phyloP scores from a whole-genome alignment of 2,113 vertebrate species.

The Datnioides undecimradiatus region DNA sequence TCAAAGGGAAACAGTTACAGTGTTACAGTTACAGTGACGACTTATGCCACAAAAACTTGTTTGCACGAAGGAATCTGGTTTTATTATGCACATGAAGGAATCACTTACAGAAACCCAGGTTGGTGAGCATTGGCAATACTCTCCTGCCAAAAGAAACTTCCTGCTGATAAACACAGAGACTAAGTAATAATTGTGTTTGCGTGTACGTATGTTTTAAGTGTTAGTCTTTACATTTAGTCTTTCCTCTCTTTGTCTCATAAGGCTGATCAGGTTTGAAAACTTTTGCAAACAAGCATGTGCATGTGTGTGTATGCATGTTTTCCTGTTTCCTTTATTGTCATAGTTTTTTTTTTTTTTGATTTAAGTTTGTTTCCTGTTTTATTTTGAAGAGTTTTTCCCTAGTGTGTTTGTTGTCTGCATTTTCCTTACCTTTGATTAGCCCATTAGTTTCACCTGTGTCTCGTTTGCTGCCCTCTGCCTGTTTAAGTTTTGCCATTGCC shows the following conservation, averaged over 20 bases:
- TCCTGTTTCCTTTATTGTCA: too few relatives aligned
- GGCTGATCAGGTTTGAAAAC: background rate
- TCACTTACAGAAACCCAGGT: constrained; percentile 44
- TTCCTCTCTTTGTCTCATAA: background rate
- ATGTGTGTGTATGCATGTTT: background rate
- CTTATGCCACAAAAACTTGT: background rate
- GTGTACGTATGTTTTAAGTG: background rate
- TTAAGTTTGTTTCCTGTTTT: too few relatives aligned
- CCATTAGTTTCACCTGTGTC: too few relatives aligned
- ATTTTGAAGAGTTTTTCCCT: too few relatives aligned
- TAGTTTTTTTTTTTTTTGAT: too few relatives aligned
- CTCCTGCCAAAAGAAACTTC: background rate
- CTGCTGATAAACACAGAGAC: constrained; percentile 5
- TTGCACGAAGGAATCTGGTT: constrained; percentile 8
- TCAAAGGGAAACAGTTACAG: background rate
- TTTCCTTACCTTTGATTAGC: too few relatives aligned
- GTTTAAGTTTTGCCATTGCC: too few relatives aligned
- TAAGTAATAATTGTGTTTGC: background rate
- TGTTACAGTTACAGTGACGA: background rate
- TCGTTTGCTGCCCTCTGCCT: too few relatives aligned
- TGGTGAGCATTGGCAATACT: constrained; percentile 19
- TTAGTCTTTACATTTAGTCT: background rate
- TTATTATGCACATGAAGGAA: too few relatives aligned
- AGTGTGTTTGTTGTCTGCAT: too few relatives aligned
- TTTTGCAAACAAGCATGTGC: constrained; percentile 3